These are phyloP conservation scores for Rallus crepitans DNA, from an alignment of 2,797 vertebrate genomes.

Conservation along the genomic window DNA sequence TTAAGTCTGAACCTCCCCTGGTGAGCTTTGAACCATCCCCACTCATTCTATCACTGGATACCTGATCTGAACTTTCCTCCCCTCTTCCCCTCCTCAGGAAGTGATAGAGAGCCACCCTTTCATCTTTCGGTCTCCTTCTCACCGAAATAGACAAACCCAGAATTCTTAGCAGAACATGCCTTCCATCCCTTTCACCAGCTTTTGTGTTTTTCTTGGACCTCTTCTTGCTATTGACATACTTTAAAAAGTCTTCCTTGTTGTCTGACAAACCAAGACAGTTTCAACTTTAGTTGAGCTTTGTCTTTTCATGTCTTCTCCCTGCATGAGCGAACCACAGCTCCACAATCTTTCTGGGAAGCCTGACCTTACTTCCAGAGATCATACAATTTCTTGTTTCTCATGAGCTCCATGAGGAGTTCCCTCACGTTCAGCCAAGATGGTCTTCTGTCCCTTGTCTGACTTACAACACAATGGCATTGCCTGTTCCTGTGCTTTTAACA, in stretches of 20 bases:
- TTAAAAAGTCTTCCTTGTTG: neutral
- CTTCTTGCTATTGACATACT: neutral
- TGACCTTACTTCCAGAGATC: neutral
- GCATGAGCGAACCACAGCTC: neutral
- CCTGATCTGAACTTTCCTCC: neutral
- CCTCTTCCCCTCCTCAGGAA: neutral
- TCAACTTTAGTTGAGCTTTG: neutral
- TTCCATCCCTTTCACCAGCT: neutral
- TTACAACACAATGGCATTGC: neutral
- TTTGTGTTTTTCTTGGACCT: neutral
- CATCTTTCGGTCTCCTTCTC: neutral
- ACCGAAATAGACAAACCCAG: neutral
- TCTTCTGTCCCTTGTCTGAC: neutral
- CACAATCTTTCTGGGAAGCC: neutral
- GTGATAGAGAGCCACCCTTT: neutral
- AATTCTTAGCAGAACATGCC: neutral
- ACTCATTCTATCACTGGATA: accelerated
- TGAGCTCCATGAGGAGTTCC: neutral
- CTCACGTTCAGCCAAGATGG: neutral
- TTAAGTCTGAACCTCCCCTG: neutral
- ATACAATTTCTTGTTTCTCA: neutral
- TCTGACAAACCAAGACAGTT: neutral
- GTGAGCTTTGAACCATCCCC: neutral
- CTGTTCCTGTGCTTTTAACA: neutral
- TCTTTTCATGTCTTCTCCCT: neutral